Conservation (phyloP, 1,140 invertebrate genomes). For the Trichonephila inaurata region DNA sequence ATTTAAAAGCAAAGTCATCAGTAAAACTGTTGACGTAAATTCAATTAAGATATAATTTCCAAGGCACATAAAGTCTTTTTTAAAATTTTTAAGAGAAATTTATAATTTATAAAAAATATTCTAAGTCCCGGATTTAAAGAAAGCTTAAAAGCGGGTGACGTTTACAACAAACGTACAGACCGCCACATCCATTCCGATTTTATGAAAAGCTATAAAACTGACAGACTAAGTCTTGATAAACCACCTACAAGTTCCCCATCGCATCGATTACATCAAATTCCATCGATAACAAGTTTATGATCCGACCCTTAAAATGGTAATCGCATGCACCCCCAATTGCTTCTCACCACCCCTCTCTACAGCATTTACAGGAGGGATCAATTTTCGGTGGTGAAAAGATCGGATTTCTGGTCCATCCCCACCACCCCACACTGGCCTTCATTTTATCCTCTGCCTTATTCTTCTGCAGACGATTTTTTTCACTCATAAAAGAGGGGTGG, state of each 20-base stretch:
- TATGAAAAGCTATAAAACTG: constrained; percentile 36
- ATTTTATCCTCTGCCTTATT: constrained; percentile 9
- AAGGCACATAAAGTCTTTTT: not conserved
- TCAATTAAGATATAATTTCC: not conserved
- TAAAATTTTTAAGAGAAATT: not conserved
- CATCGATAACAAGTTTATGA: constrained; percentile 73
- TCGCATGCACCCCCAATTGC: not conserved
- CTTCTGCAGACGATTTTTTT: constrained; percentile 42
- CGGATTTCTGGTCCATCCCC: constrained; percentile 6
- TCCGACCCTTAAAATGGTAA: constrained; percentile 64
- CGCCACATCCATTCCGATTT: not conserved
- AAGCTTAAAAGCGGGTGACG: not conserved
- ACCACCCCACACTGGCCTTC: not conserved
- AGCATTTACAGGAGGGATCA: constrained; percentile 41
- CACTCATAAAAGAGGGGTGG: not conserved
- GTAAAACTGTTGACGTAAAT: too few species aligned
- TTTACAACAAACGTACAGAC: not conserved
- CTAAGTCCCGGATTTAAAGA: not conserved
- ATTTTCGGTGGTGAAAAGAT: constrained; percentile 51
- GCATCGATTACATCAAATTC: constrained; percentile 64
- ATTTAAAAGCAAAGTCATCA: too few species aligned
- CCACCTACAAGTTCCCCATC: not conserved
- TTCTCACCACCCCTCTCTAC: not conserved
- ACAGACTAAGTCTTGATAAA: constrained; percentile 22
- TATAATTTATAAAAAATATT: not conserved